These are phyloP conservation scores for Phrynocephalus versicolor DNA, from an alignment of 2,113 vertebrate genomes.

Conservation along the genomic window DNA sequence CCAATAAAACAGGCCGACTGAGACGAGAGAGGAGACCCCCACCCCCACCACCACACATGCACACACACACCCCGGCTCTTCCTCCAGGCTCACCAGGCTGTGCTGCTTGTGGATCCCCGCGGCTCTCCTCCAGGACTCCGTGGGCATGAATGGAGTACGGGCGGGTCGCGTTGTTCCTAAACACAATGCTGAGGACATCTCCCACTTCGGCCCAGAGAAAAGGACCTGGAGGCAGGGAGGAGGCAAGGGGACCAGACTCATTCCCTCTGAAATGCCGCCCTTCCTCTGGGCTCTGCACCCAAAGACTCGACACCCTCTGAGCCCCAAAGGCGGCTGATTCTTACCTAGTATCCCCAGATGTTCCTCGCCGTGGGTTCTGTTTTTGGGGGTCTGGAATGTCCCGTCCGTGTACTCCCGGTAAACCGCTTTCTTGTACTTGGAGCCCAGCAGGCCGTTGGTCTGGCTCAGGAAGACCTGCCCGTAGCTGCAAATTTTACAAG, in stretches of 20 bases:
- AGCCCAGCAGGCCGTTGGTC: slow-evolving; percentile 71
- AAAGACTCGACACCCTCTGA: accelerated
- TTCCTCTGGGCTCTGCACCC: too few relatives aligned
- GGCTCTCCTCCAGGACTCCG: slow-evolving; percentile 70
- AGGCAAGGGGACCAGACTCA: too few relatives aligned
- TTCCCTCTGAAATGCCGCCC: too few relatives aligned
- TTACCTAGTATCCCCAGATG: slow-evolving; percentile 80
- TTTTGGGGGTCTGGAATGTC: slow-evolving; percentile 69
- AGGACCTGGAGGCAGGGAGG: slow-evolving; percentile 68
- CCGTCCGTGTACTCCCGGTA: slow-evolving; percentile 79
- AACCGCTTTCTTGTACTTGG: slow-evolving; percentile 79
- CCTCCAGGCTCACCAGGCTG: slow-evolving; percentile 69
- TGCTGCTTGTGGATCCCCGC: slow-evolving; percentile 42
- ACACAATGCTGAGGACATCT: slow-evolving; percentile 76
- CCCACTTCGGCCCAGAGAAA: slow-evolving; percentile 79
- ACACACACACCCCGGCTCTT: too few relatives aligned
- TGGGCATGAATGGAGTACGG: slow-evolving; percentile 78
- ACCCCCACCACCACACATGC: too few relatives aligned
- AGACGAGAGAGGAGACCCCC: too few relatives aligned
- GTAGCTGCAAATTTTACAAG: slow-evolving; percentile 69
- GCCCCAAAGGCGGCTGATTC: neutral
- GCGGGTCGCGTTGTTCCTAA: slow-evolving; percentile 76
- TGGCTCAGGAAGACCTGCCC: slow-evolving; percentile 73
- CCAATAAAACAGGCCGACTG: too few relatives aligned
- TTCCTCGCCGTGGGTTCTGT: slow-evolving; percentile 60